phyloP scores from a whole-genome alignment of 2,113 vertebrate genomes.

The Dolichotis patagonum region DNA sequence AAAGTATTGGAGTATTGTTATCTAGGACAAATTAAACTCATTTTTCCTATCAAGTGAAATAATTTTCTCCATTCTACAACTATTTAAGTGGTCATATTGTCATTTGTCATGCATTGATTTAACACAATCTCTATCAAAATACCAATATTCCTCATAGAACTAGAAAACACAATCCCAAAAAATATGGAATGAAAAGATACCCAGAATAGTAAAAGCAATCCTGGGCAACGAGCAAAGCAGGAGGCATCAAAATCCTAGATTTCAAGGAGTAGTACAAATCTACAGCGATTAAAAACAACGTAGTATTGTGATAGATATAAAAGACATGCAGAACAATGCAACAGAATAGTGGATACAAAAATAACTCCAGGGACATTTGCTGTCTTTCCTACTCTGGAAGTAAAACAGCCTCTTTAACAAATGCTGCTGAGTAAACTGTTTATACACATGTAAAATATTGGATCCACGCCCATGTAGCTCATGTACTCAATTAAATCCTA shows the following conservation, averaged over 20 bases:
- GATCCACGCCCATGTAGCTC: background rate
- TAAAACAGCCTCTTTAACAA: background rate
- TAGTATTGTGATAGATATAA: background rate
- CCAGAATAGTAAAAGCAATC: background rate
- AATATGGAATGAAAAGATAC: background rate
- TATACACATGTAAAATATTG: background rate
- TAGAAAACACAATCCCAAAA: background rate
- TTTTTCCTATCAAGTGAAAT: background rate
- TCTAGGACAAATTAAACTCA: background rate
- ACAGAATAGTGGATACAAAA: background rate
- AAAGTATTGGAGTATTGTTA: background rate
- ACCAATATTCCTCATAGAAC: background rate
- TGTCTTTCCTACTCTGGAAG: background rate
- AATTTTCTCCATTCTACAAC: background rate
- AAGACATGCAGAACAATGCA: background rate
- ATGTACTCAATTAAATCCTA: background rate
- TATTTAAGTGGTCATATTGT: background rate
- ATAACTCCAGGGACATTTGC: background rate
- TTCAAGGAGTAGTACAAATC: background rate
- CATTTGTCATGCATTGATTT: background rate
- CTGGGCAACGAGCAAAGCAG: background rate
- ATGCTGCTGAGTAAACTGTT: background rate
- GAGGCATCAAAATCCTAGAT: background rate
- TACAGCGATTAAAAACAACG: background rate
- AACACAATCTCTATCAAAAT: background rate